Conservation (phyloP, 2,888 invertebrate genomes). For the Trimorus sp. region DNA sequence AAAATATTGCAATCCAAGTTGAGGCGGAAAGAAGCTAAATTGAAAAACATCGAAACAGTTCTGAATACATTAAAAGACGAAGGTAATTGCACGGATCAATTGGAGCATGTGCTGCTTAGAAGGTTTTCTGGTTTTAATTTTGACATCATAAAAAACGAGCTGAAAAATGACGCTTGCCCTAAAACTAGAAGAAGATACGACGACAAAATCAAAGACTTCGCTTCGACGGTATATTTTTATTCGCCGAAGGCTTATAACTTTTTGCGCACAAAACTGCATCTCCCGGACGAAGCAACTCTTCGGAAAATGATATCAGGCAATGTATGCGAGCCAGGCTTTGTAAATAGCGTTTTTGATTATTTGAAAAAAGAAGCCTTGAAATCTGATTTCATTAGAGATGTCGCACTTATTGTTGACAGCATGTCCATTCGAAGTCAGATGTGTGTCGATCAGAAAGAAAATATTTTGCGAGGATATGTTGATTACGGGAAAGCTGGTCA, state of each 20-base stretch:
- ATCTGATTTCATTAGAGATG: conserved; percentile 12
- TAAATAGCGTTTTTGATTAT: conserved; percentile 14
- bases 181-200: neutral
- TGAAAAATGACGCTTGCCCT: conserved; percentile 3
- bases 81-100: conserved; percentile 18
- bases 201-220: neutral
- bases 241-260: neutral
- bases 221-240: neutral
- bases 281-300: conserved; percentile 16
- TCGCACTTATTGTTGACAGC: conserved; percentile 29
- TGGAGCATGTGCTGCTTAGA: conserved; percentile 11
- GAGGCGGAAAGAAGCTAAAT: conserved; percentile 10
- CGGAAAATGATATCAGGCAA: conserved; percentile 9
- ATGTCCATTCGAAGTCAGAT: conserved; percentile 28
- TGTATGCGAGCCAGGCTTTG: conserved; percentile 10
- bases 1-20: neutral
- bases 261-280: neutral
- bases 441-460: conserved; percentile 31
- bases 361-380: conserved; percentile 6
- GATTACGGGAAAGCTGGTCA: conserved; percentile 32
- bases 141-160: neutral
- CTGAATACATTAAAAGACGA: conserved; percentile 1
- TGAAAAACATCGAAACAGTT: neutral
- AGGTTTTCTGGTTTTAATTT: conserved; percentile 8
- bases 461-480: conserved; percentile 20